Evolutionary conservation across 2,888 invertebrate genomes (phyloP), one percentile per base, ranked within the genome.

Genomic region (Drepana falcataria): DNA sequence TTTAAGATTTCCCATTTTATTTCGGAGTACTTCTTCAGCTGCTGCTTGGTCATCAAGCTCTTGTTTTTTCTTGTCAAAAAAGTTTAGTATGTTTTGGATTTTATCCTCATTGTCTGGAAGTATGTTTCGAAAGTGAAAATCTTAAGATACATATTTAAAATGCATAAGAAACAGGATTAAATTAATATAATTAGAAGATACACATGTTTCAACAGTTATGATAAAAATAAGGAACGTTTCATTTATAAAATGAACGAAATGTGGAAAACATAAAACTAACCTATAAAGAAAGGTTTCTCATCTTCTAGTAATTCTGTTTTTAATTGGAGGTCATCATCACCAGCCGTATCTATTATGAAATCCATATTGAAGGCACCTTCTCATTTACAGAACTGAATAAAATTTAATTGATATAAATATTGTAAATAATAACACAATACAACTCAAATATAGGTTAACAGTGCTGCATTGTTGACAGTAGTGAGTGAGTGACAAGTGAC

Each of bases 301-400:
- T 74, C 77, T 35, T 73, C 70, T 2, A 82, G 67, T 54, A 83
- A 69, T 61, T 88, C 81, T 2, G 77, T 68, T 66, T 80, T 85
- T 2, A 65, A 65, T 57, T 84, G 79, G 4, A 92, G 83, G 59
- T 87, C 81, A 3, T 82, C 74, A 61, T 92, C 87, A 37, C 93
- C 93, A 41, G 69, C 76, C 21, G 92, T 93, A 69, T 93, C 93
- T 59, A 93, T 85, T 55, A 93, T 85, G 68, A 93, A 93, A 80
- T 92, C 88, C 93, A 93, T 93, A 2, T 55, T 68, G 2, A 9
- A 44, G 44, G 53, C 54, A 55, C 48, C 49, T 61, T 4, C 5
- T 4, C 5, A 37, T 37, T 37, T 37, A 37, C 5, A 4, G 3
- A 21, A 21, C 21, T 21, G 21, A 21, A 21, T 21, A 21, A 21